These are phyloP conservation scores for Chunga burmeisteri DNA, from an alignment of 2,113 vertebrate genomes.

Conservation along the genomic window DNA sequence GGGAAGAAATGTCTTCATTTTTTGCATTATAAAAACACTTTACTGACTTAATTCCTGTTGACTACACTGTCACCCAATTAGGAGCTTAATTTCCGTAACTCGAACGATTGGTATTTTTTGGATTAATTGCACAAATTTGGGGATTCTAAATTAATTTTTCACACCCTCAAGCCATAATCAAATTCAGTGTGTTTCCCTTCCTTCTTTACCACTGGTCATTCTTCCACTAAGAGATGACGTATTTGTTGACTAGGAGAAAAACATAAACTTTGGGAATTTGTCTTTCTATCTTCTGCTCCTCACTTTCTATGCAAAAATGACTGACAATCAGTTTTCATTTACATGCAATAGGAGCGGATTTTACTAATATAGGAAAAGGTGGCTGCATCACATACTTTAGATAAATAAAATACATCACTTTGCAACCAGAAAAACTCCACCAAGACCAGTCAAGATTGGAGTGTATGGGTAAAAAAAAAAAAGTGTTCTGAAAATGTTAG, in stretches of 20 bases:
- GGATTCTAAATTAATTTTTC: background rate
- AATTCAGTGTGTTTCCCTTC: background rate
- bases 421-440: background rate
- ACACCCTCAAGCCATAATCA: background rate
- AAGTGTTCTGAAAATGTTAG: background rate
- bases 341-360: background rate
- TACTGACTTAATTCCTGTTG: background rate
- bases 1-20: background rate
- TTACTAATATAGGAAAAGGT: background rate
- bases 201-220: background rate
- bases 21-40: background rate
- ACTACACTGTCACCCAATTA: background rate
- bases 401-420: background rate
- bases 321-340: background rate
- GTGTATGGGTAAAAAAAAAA: fast-evolving
- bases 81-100: background rate
- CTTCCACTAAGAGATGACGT: background rate
- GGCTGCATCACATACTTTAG: background rate
- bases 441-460: background rate
- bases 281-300: background rate
- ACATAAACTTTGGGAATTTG: background rate
- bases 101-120: background rate
- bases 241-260: background rate
- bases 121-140: background rate
- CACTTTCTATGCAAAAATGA: background rate